Percentiles rank a stretch among this genome's conserved stretches.
Evolutionary conservation across 2,888 invertebrate genomes (phyloP).

Genomic region (Sinelater perroti): DNA sequence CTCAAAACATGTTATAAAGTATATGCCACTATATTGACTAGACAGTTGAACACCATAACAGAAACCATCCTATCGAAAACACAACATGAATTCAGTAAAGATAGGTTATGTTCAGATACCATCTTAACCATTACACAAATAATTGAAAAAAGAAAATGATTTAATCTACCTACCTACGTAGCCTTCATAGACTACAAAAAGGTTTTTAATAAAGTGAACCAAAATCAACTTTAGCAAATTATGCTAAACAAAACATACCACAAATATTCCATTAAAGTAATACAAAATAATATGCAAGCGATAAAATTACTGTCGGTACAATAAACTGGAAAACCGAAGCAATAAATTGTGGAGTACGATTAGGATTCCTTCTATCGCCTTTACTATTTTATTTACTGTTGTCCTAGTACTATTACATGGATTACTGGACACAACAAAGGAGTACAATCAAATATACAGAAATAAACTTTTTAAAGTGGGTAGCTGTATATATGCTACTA

Average conservation of each 20-base stretch:
- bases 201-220: neutral
- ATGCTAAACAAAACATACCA: too few relatives aligned
- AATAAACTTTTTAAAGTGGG: neutral
- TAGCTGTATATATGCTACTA: neutral
- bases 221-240: neutral
- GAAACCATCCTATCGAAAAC: slow-evolving; percentile 1
- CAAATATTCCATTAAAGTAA: neutral
- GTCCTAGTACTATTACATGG: too few relatives aligned
- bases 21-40: neutral
- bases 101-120: neutral
- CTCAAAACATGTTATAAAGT: neutral
- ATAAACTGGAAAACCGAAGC: too few relatives aligned
- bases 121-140: slow-evolving; percentile 1
- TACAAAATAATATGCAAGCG: neutral
- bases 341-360: too few relatives aligned
- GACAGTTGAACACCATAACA: neutral
- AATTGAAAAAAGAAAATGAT: slow-evolving; percentile 1
- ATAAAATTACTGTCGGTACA: too few relatives aligned
- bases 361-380: too few relatives aligned
- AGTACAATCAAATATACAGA: too few relatives aligned
- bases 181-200: slow-evolving; percentile 3
- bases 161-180: slow-evolving; percentile 7
- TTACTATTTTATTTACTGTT: too few relatives aligned
- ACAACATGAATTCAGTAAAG: slow-evolving; percentile 3
- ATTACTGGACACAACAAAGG: too few relatives aligned